Conservation (phyloP, 2,888 invertebrate genomes). For the Eupithecia subumbrata region DNA sequence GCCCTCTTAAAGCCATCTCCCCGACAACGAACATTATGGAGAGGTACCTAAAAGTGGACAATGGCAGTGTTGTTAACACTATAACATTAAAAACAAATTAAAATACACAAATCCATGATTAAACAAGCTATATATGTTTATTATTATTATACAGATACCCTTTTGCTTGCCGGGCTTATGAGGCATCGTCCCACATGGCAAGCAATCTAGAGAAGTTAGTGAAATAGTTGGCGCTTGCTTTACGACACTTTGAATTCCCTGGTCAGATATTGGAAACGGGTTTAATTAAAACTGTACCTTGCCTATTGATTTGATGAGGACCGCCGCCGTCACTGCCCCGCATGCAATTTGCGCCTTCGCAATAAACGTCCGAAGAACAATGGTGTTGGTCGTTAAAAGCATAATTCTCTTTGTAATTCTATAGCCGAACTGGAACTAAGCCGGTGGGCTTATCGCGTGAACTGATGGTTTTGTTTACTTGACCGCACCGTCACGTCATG, state of each 20-base stretch:
- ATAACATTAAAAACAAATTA: not conserved
- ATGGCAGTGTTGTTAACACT: not conserved
- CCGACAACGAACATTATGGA: no score
- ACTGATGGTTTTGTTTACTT: slow-evolving; percentile 58
- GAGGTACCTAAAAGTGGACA: not conserved
- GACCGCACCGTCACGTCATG: slow-evolving; percentile 51
- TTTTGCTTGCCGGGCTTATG: slow-evolving; percentile 33
- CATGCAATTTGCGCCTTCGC: slow-evolving; percentile 54
- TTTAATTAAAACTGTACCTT: slow-evolving; percentile 37
- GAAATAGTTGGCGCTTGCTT: slow-evolving; percentile 23
- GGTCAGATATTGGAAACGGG: slow-evolving; percentile 24
- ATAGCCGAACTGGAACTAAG: slow-evolving; percentile 44
- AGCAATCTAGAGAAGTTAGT: slow-evolving; percentile 21
- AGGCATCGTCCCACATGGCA: slow-evolving; percentile 28
- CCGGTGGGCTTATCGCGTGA: slow-evolving; percentile 55
- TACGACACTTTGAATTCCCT: slow-evolving; percentile 21
- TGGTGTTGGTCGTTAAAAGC: slow-evolving; percentile 57
- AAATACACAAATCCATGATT: not conserved
- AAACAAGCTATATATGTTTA: no score
- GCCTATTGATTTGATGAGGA: slow-evolving; percentile 32
- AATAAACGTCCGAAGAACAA: slow-evolving; percentile 60
- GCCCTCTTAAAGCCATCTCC: not conserved
- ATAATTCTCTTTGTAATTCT: slow-evolving; percentile 59
- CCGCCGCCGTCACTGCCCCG: slow-evolving; percentile 46
- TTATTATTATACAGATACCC: not conserved